phyloP scores from a whole-genome alignment of 2,113 vertebrate species.

The Cyprinodon variegatus region DNA sequence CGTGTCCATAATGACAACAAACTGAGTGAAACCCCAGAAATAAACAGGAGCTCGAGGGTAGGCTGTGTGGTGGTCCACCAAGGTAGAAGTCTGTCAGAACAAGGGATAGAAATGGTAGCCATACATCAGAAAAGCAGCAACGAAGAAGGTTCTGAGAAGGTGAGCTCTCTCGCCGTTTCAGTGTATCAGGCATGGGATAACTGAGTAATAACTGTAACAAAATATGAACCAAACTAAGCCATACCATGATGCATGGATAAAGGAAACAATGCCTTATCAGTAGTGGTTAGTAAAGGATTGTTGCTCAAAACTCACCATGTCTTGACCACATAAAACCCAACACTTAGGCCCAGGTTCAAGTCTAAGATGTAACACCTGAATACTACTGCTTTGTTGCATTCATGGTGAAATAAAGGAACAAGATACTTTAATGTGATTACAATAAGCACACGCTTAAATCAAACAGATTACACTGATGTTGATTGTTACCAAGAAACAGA shows the following conservation, averaged over 20 bases:
- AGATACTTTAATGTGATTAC: not conserved
- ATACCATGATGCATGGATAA: not conserved
- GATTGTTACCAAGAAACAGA: not conserved
- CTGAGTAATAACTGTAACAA: conserved; percentile 17
- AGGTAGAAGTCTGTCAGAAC: conserved; percentile 28
- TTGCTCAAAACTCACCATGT: rapidly evolving
- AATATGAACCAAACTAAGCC: not conserved
- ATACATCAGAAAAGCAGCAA: conserved; percentile 46
- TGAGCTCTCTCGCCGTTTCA: conserved; percentile 51
- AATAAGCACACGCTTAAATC: not conserved
- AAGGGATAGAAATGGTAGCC: conserved; percentile 40
- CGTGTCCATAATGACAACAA: conserved; percentile 72
- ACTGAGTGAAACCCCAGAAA: conserved; percentile 37
- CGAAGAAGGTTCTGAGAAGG: conserved; percentile 46
- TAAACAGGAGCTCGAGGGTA: conserved; percentile 28
- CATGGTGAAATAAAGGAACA: not conserved
- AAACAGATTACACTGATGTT: not conserved
- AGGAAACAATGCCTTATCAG: not conserved
- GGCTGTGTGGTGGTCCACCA: conserved; percentile 40
- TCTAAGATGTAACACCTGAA: not conserved
- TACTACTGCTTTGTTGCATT: not conserved
- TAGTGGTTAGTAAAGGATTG: not conserved
- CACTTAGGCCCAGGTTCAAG: too few relatives aligned
- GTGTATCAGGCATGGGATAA: conserved; percentile 78
- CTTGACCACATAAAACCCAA: not conserved